Evolutionary conservation across 23 tunicate species (phyloP).

Genomic region (Trididemnum nubilum): DNA sequence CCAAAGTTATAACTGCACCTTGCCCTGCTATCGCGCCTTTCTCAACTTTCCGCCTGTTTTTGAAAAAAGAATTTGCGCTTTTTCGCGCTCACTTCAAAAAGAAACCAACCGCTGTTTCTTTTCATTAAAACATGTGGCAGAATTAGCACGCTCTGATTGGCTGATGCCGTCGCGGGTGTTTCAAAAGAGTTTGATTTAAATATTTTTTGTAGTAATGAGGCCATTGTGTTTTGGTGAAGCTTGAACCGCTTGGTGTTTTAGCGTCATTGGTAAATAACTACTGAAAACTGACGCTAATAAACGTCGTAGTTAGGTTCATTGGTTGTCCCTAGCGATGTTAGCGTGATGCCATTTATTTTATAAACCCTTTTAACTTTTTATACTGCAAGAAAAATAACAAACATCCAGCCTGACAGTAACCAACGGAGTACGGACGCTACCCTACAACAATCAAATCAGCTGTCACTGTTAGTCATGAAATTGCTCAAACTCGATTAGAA

Average conservation of each 20-base stretch:
- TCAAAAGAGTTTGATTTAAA: slow-evolving; percentile 45
- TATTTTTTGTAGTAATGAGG: background rate
- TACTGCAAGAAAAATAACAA: no score
- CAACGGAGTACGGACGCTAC: no score
- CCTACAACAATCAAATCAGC: no score
- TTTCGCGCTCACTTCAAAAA: background rate
- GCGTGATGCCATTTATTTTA: background rate
- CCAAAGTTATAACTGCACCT: background rate
- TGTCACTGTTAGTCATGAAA: no score
- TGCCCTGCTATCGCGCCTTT: background rate
- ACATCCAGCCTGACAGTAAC: no score
- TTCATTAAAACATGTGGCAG: background rate
- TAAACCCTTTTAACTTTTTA: background rate
- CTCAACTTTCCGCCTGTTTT: background rate
- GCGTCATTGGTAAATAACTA: slow-evolving; percentile 17
- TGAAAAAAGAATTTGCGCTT: background rate
- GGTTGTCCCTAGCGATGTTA: background rate
- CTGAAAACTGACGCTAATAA: slow-evolving; percentile 2
- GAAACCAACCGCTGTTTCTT: background rate
- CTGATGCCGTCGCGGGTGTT: slow-evolving; percentile 70
- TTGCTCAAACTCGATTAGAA: no score
- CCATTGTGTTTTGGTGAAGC: background rate
- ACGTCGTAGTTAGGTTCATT: background rate
- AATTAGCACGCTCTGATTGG: slow-evolving; percentile 41
- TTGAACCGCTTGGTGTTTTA: background rate